Evolutionary conservation across 64 coral and sea anemone genomes (phyloP).

Genomic region (Pocillopora verrucosa): DNA sequence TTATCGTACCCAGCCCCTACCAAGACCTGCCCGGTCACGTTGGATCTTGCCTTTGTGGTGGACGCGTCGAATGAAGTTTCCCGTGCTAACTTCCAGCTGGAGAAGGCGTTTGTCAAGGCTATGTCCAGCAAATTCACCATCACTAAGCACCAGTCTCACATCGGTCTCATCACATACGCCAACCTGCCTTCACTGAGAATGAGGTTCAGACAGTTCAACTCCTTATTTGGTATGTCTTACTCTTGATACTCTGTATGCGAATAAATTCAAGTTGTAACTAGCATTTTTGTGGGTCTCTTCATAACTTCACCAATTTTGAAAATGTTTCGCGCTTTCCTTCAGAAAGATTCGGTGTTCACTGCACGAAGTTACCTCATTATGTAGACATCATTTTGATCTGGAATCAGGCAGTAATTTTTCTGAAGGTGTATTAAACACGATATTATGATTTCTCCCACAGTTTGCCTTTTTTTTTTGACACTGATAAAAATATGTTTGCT

Average conservation of each 20-base stretch:
- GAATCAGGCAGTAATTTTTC: no score
- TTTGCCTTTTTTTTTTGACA: no score
- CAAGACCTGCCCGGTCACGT: slow-evolving; percentile 70
- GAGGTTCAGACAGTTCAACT: slow-evolving; percentile 41
- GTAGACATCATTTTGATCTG: no score
- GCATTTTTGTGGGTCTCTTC: no score
- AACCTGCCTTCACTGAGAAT: slow-evolving; percentile 49
- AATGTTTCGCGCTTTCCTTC: no score
- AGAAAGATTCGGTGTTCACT: no score
- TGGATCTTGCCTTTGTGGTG: slow-evolving; percentile 77
- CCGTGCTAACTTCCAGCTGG: slow-evolving; percentile 67
- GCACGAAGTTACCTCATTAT: no score
- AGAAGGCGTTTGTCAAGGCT: slow-evolving; percentile 63
- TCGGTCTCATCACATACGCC: slow-evolving; percentile 79
- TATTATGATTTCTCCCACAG: no score
- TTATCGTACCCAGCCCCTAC: slow-evolving; percentile 2
- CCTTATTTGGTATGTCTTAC: slow-evolving; percentile 12
- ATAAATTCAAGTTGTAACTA: not conserved
- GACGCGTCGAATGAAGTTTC: slow-evolving; percentile 73
- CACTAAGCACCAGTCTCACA: slow-evolving; percentile 74
- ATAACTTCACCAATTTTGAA: no score
- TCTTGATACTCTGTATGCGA: not conserved
- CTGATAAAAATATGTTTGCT: no score
- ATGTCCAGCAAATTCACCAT: slow-evolving; percentile 76
- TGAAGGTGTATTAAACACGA: no score